phyloP scores from a whole-genome alignment of 2,888 invertebrate species.

The Drosophila stalkeri region DNA sequence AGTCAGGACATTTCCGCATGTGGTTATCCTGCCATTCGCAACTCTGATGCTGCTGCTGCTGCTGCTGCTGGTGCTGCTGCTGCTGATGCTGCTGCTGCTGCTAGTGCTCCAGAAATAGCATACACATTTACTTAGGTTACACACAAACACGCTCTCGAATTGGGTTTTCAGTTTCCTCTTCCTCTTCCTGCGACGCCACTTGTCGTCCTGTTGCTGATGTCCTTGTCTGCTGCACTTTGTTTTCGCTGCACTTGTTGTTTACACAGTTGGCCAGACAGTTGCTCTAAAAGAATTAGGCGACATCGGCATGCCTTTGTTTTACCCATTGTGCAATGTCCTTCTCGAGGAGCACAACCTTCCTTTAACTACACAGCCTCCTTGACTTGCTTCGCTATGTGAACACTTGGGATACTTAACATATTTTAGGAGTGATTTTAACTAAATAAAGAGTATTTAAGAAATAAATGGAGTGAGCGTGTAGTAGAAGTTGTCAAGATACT shows the following conservation, averaged over 20 bases:
- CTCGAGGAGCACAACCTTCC: background rate
- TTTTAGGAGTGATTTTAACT: constrained; percentile 15
- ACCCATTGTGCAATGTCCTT: constrained; percentile 55
- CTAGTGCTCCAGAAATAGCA: constrained; percentile 15
- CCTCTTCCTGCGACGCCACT: constrained; percentile 62
- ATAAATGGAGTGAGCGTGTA: background rate
- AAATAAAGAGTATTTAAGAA: background rate
- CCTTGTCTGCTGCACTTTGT: constrained; percentile 31
- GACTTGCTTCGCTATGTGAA: constrained; percentile 7
- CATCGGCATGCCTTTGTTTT: constrained; percentile 40
- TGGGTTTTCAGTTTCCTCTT: constrained; percentile 60
- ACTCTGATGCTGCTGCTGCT: background rate
- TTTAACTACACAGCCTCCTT: constrained; percentile 12
- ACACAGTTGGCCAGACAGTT: constrained; percentile 51
- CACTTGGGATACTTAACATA: constrained; percentile 6
- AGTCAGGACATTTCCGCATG: constrained; percentile 32
- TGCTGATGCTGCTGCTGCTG: background rate
- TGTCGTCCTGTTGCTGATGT: constrained; percentile 36
- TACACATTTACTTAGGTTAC: constrained; percentile 34
- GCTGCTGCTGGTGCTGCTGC: constrained; percentile 6
- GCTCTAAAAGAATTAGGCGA: constrained; percentile 18
- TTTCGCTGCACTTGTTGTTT: constrained; percentile 55
- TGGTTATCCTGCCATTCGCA: constrained; percentile 16
- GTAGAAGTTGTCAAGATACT: background rate
- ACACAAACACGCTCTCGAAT: constrained; percentile 29